A percentile compares a stretch with the other conserved stretches of the same genome.
Conservation (phyloP, 2,113 vertebrate species). For the Pedionomus torquatus region DNA sequence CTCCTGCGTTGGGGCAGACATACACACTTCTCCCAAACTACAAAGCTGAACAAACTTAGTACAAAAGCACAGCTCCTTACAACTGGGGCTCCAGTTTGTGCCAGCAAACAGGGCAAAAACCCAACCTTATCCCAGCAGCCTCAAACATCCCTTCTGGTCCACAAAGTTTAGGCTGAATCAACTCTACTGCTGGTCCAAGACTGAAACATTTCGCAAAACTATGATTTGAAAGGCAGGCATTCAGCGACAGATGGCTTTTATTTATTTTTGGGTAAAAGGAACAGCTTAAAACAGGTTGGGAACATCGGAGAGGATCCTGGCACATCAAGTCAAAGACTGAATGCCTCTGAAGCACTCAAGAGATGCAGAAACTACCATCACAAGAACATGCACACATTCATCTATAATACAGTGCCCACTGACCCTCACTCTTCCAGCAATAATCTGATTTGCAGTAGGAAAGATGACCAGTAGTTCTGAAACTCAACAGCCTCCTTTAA, state of each 20-base stretch:
- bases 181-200: not conserved
- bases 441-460: not conserved
- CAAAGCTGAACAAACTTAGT: not conserved
- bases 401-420: not conserved
- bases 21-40: not conserved
- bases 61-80: not conserved
- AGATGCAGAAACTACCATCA: not conserved
- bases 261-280: conserved; percentile 31
- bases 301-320: not conserved
- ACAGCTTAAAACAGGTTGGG: conserved; percentile 22
- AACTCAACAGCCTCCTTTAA: not conserved
- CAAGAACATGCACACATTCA: not conserved
- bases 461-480: not conserved
- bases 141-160: not conserved
- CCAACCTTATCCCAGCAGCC: not conserved
- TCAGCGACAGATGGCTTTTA: conserved; percentile 40
- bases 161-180: not conserved
- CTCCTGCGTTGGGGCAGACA: not conserved
- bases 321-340: conserved; percentile 6
- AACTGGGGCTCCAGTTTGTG: not conserved
- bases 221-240: not conserved
- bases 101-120: not conserved
- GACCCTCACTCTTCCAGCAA: not conserved
- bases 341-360: not conserved
- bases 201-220: not conserved